phyloP scores from a whole-genome alignment of 2,113 vertebrate genomes.

The Herpetotheres cachinnans region DNA sequence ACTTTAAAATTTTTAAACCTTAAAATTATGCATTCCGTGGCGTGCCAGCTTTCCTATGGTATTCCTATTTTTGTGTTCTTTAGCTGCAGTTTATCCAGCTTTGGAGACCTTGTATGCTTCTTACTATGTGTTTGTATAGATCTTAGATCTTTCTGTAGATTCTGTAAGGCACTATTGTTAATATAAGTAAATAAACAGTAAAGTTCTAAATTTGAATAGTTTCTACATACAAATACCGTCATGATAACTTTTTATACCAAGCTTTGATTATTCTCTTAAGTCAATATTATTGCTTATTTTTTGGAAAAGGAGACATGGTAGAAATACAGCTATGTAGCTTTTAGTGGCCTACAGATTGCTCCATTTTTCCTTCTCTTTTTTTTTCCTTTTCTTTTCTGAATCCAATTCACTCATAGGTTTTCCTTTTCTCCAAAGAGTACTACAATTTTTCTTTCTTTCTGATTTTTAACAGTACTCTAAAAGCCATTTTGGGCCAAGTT shows the following conservation, averaged over 20 bases:
- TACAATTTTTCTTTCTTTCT: neutral
- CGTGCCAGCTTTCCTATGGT: neutral
- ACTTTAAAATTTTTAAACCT: neutral
- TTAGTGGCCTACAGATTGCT: neutral
- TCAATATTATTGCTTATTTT: neutral
- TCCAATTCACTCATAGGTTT: neutral
- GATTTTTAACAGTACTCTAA: neutral
- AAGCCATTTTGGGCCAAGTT: neutral
- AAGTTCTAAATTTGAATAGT: neutral
- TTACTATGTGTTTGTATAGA: neutral
- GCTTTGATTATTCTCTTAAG: neutral
- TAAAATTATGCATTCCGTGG: neutral
- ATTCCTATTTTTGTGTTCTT: neutral
- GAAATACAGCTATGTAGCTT: neutral
- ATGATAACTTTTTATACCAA: neutral
- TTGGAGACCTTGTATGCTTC: neutral
- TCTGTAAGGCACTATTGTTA: neutral
- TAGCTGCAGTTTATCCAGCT: neutral
- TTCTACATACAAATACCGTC: neutral
- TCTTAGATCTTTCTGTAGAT: neutral
- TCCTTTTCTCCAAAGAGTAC: neutral
- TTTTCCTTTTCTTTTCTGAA: neutral
- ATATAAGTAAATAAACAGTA: neutral
- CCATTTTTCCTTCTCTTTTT: too few relatives aligned
- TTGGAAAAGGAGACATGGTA: neutral